Percentiles rank a stretch among this genome's conserved stretches.
Evolutionary conservation across 2,797 vertebrate species (phyloP).

Genomic region (Leuciscus waleckii): DNA sequence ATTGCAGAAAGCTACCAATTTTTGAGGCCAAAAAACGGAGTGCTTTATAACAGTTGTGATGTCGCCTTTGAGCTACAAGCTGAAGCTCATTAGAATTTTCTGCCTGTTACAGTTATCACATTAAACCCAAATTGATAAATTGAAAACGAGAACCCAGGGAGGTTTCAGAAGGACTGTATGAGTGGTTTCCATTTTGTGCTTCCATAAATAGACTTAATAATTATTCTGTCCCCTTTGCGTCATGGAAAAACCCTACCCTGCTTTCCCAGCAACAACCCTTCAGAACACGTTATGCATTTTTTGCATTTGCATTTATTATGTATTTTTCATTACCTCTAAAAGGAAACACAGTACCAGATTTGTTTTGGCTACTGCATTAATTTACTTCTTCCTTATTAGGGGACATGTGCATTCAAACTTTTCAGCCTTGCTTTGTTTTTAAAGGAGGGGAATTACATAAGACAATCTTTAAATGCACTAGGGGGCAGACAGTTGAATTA

Average conservation of each 20-base stretch:
- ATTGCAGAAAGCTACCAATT: not conserved
- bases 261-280: slow-evolving; percentile 21
- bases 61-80: not conserved
- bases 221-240: slow-evolving; percentile 43
- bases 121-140: slow-evolving; percentile 47
- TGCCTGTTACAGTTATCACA: slow-evolving; percentile 16
- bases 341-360: not conserved
- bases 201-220: slow-evolving; percentile 43
- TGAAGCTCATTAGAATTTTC: not conserved
- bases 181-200: slow-evolving; percentile 26
- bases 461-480: slow-evolving; percentile 5
- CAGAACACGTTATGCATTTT: not conserved
- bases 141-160: slow-evolving; percentile 31
- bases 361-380: slow-evolving; percentile 15
- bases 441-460: not conserved
- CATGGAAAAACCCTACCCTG: not conserved
- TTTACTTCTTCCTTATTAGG: not conserved
- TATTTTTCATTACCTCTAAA: slow-evolving; percentile 12
- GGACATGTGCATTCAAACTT: slow-evolving; percentile 2
- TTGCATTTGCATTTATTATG: not conserved
- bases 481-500: slow-evolving; percentile 7
- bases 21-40: not conserved
- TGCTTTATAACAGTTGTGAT: not conserved
- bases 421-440: slow-evolving; percentile 27
- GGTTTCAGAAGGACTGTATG: slow-evolving; percentile 8